These are phyloP conservation scores for Sisor rabdophorus DNA, from an alignment of 2,113 vertebrate genomes.

Conservation along the genomic window DNA sequence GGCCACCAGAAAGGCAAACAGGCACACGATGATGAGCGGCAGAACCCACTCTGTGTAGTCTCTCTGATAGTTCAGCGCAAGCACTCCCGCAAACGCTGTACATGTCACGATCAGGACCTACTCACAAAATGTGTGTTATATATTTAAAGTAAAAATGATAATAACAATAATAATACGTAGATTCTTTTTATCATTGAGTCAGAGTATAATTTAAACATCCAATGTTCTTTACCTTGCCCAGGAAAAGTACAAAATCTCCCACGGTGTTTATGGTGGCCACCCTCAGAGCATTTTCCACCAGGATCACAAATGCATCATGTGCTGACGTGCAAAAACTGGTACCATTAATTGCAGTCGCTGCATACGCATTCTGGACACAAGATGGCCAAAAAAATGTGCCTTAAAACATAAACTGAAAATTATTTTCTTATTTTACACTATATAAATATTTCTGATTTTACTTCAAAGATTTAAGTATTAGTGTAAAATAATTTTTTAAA, in stretches of 20 bases:
- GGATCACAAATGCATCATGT: slow-evolving; percentile 91
- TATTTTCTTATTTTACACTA: no score
- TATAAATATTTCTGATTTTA: no score
- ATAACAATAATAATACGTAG: no score
- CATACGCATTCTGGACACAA: slow-evolving; percentile 85
- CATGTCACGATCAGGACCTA: slow-evolving; percentile 90
- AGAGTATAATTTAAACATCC: neutral
- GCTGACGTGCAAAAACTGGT: slow-evolving; percentile 98
- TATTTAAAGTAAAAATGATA: no score
- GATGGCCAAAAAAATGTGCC: neutral
- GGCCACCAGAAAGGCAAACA: slow-evolving; percentile 95
- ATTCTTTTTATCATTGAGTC: neutral
- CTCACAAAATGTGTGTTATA: neutral
- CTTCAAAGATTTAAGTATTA: no score
- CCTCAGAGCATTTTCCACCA: slow-evolving; percentile 94
- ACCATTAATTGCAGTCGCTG: slow-evolving; percentile 97
- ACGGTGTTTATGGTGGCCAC: slow-evolving; percentile 95
- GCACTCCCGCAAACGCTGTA: slow-evolving; percentile 86
- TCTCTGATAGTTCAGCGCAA: slow-evolving; percentile 91
- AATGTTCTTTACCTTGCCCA: slow-evolving; percentile 82
- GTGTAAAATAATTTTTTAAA: no score
- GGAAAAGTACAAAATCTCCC: slow-evolving; percentile 94
- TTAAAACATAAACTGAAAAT: no score
- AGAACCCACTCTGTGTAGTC: slow-evolving; percentile 95
- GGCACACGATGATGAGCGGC: slow-evolving; percentile 91